Evolutionary conservation across 2,888 invertebrate species (phyloP).

Genomic region (Copidosoma aretas): DNA sequence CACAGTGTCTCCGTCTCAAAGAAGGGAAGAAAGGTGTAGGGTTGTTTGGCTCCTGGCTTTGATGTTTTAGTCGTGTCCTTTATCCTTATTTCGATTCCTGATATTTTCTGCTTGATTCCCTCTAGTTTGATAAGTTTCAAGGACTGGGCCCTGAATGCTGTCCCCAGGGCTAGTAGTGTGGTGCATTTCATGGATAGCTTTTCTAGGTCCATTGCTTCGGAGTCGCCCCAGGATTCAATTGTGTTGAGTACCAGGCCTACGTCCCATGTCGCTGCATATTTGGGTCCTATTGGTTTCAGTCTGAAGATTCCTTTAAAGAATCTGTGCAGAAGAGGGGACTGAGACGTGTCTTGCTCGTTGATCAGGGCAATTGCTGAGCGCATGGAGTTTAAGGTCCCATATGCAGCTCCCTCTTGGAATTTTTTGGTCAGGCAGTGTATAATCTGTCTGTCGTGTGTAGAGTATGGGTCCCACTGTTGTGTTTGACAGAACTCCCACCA

Average conservation of each 20-base stretch:
- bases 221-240: background rate
- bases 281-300: slow-evolving; percentile 37
- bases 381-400: slow-evolving; percentile 17
- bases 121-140: background rate
- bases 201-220: background rate
- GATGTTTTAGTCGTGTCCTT: background rate
- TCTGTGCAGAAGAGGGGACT: slow-evolving; percentile 19
- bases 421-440: background rate
- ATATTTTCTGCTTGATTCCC: too few relatives aligned
- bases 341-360: slow-evolving; percentile 2
- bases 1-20: background rate
- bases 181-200: slow-evolving; percentile 16
- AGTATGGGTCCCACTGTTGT: too few relatives aligned
- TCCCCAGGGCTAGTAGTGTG: slow-evolving; percentile 21
- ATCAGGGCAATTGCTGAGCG: slow-evolving; percentile 26
- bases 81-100: background rate
- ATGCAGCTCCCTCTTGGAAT: background rate
- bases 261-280: slow-evolving; percentile 44
- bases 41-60: background rate
- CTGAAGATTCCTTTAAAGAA: slow-evolving; percentile 33
- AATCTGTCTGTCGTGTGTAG: too few relatives aligned
- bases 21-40: background rate
- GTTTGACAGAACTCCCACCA: background rate
- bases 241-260: slow-evolving; percentile 40
- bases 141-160: slow-evolving; percentile 25